phyloP scores from a whole-genome alignment of 2,888 invertebrate species.

The Seladonia tumulorum region DNA sequence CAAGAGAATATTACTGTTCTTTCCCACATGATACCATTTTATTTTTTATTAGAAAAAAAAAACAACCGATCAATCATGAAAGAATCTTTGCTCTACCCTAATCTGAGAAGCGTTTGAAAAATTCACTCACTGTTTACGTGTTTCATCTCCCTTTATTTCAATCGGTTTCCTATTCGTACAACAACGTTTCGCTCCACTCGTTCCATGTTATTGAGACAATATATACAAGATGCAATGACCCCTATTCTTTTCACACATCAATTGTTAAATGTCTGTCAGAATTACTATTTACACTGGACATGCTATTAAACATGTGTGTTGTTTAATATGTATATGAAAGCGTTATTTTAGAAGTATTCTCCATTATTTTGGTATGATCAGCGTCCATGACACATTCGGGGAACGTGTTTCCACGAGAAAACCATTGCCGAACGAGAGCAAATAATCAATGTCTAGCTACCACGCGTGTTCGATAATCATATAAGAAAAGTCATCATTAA shows the following conservation, averaged over 20 bases:
- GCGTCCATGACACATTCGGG: neutral
- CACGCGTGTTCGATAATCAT: no score
- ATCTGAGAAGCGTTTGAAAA: neutral
- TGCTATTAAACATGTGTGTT: conserved; percentile 1
- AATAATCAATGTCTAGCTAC: neutral
- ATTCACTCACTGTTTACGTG: neutral
- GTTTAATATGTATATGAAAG: neutral
- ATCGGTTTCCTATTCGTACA: conserved; percentile 34
- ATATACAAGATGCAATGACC: conserved; percentile 34
- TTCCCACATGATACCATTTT: neutral
- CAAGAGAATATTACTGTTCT: conserved; percentile 1
- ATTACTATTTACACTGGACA: conserved; percentile 41
- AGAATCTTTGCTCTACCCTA: neutral
- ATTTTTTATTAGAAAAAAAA: neutral
- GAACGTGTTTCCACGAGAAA: neutral
- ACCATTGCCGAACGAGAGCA: neutral
- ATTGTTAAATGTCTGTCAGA: conserved; percentile 1
- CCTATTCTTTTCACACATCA: conserved; percentile 3
- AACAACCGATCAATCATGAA: neutral
- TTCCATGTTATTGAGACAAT: conserved; percentile 25
- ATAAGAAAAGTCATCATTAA: conserved; percentile 3
- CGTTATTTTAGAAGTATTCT: neutral
- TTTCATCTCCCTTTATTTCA: conserved; percentile 40
- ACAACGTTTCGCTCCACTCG: conserved; percentile 8
- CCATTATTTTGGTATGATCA: conserved; percentile 11